phyloP scores from a whole-genome alignment of 2,113 vertebrate genomes.

The Sapayoa aenigma region DNA sequence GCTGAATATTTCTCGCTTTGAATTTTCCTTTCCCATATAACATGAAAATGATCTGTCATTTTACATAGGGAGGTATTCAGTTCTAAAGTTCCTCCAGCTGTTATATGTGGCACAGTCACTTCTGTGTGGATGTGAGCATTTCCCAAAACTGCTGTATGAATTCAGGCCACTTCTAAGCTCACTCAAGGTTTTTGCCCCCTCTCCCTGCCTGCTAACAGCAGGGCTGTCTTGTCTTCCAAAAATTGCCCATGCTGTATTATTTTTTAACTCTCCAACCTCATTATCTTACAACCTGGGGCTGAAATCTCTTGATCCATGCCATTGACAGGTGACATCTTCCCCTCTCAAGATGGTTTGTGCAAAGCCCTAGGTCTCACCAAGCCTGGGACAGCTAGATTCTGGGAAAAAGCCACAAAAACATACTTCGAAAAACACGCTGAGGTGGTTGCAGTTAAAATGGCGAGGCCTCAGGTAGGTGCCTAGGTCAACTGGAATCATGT shows the following conservation, averaged over 20 bases:
- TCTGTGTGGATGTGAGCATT: not conserved
- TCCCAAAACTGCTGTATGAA: not conserved
- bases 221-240: not conserved
- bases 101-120: not conserved
- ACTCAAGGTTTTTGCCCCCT: not conserved
- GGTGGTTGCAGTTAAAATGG: not conserved
- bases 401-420: not conserved
- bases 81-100: not conserved
- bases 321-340: not conserved
- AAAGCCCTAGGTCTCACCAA: not conserved
- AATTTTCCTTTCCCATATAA: not conserved
- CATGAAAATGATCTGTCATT: not conserved
- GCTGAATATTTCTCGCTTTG: not conserved
- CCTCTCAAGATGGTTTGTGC: not conserved
- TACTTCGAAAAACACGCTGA: accelerated
- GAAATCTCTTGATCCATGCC: not conserved
- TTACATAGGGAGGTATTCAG: accelerated
- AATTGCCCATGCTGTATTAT: accelerated
- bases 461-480: not conserved
- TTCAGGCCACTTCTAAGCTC: not conserved
- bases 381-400: not conserved
- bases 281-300: not conserved
- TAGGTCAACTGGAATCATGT: accelerated
- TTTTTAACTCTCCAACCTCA: not conserved
- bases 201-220: not conserved